phyloP scores from a whole-genome alignment of 2,888 invertebrate genomes.

The Erebia ligea region DNA sequence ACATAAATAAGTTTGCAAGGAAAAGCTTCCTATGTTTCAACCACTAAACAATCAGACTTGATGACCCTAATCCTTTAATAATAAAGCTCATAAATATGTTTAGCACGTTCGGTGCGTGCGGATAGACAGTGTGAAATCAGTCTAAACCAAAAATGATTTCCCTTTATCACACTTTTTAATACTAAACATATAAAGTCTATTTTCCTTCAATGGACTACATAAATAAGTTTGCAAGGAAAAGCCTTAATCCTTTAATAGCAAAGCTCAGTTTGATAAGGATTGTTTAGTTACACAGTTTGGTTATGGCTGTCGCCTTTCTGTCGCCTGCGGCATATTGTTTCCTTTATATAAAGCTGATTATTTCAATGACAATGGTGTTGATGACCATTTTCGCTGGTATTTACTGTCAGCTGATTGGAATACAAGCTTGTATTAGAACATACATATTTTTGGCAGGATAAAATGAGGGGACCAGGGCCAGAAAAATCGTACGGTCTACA shows the following conservation, averaged over 20 bases:
- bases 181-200: conserved; percentile 41
- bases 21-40: conserved; percentile 27
- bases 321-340: conserved; percentile 45
- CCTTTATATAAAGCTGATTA: conserved; percentile 46
- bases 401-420: conserved; percentile 22
- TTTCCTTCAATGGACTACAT: conserved; percentile 31
- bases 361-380: conserved; percentile 40
- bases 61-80: too few species aligned
- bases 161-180: rapidly evolving
- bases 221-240: conserved; percentile 24
- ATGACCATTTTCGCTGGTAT: conserved; percentile 37
- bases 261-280: conserved; percentile 34
- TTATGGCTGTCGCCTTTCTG: conserved; percentile 36
- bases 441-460: too few species aligned
- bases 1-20: conserved; percentile 23
- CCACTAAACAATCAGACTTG: conserved; percentile 19
- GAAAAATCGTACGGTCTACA: not conserved
- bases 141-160: conserved; percentile 37
- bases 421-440: not conserved
- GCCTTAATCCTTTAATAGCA: conserved; percentile 35
- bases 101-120: too few species aligned
- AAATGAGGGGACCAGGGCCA: too few species aligned
- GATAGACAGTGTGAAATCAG: not conserved
- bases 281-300: conserved; percentile 27
- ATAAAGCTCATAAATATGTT: too few species aligned